Evolutionary conservation across 2,888 invertebrate genomes (phyloP).

Genomic region (Patella caerulea): DNA sequence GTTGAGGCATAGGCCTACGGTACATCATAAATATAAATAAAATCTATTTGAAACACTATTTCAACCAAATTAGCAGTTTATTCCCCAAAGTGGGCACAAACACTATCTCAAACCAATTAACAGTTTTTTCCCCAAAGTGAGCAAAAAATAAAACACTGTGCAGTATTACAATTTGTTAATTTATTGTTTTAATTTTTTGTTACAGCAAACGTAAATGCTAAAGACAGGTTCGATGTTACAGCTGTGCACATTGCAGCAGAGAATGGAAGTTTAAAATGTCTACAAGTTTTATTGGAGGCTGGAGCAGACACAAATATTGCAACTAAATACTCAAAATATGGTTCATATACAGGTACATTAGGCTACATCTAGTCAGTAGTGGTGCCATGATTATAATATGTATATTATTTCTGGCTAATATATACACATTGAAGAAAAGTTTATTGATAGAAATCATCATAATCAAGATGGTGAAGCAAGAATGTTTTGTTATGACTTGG

Average conservation of each 20-base stretch:
- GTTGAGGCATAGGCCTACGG: no score
- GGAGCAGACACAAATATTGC: constrained; percentile 63
- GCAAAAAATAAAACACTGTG: no score
- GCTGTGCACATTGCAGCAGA: constrained; percentile 68
- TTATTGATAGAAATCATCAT: background rate
- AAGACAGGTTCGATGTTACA: constrained; percentile 68
- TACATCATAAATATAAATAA: no score
- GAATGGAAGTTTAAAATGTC: constrained; percentile 59
- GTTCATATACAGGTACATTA: constrained; percentile 61
- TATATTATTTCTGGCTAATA: background rate
- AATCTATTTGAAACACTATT: no score
- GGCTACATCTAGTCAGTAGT: background rate
- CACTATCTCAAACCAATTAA: no score
- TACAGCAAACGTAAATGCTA: constrained; percentile 64
- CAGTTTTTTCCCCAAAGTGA: no score
- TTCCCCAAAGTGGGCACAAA: no score
- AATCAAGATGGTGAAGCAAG: background rate
- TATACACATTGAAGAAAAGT: background rate
- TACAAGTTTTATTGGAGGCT: constrained; percentile 61
- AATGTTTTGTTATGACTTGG: no score
- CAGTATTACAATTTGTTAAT: no score
- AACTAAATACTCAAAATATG: constrained; percentile 66
- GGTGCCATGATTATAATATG: background rate
- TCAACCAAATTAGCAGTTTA: no score
- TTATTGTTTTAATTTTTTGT: constrained; percentile 10